A percentile compares a stretch with the other conserved stretches of the same genome.
Conservation (phyloP, 2,888 invertebrate species). For the Acanthoscelides obtectus region DNA sequence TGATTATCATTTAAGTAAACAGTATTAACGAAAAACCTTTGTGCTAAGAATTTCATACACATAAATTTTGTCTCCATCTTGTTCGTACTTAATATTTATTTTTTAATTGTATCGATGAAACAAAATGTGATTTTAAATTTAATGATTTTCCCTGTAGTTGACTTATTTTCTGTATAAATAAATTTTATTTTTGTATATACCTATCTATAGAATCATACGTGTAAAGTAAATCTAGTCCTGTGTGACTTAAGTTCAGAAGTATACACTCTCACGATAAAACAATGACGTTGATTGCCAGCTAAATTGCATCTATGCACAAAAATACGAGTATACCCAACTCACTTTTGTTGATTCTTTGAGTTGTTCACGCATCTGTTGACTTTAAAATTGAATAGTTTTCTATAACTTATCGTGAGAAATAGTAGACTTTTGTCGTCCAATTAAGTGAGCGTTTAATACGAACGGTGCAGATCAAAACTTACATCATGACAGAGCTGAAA, state of each 20-base stretch:
- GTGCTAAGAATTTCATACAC: not conserved
- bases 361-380: no score
- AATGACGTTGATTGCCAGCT: not conserved
- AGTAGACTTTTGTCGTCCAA: not conserved
- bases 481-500: no score
- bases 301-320: no score
- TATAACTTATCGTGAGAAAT: not conserved
- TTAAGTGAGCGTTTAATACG: not conserved
- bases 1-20: not conserved
- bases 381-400: no score
- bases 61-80: not conserved
- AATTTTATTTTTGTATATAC: constrained; percentile 22
- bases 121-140: constrained; percentile 18
- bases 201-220: not conserved
- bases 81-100: not conserved
- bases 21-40: not conserved
- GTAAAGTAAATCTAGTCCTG: not conserved
- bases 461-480: not conserved
- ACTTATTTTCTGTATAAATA: constrained; percentile 17
- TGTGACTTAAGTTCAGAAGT: not conserved
- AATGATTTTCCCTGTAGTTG: constrained; percentile 12
- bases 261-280: not conserved
- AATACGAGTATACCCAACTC: not conserved
- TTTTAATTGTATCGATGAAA: constrained; percentile 6
- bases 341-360: no score